These are phyloP conservation scores for Peromyscus maniculatus DNA, from an alignment of 2,113 vertebrate species.

Conservation along the genomic window DNA sequence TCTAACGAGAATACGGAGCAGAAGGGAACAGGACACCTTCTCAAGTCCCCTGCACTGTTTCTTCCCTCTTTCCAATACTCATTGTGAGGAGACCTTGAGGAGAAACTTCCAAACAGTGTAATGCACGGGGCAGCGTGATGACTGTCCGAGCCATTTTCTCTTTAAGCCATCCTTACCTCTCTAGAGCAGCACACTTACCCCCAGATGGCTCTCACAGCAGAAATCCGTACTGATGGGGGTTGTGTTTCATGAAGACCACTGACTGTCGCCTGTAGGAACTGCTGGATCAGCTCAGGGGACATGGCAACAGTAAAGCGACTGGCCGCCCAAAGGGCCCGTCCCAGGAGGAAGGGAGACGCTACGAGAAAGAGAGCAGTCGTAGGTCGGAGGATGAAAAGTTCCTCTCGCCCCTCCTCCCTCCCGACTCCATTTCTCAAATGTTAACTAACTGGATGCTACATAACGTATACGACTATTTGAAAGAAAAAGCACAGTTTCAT, in stretches of 20 bases:
- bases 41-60: not conserved
- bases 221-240: slow-evolving; percentile 97
- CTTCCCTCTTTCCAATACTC: not conserved
- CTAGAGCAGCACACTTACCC: slow-evolving; percentile 90
- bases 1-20: not conserved
- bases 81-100: not conserved
- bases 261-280: slow-evolving; percentile 98
- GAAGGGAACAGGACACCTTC: not conserved
- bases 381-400: fast-evolving
- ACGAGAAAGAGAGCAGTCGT: slow-evolving; percentile 75
- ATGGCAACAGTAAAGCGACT: slow-evolving; percentile 98
- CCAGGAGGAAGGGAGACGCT: slow-evolving; percentile 96
- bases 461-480: not conserved
- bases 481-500: not conserved
- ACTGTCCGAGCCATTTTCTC: not conserved
- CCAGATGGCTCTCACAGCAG: slow-evolving; percentile 98
- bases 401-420: too few species aligned
- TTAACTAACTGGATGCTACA: not conserved
- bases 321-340: slow-evolving; percentile 97
- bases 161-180: not conserved
- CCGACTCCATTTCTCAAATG: not conserved
- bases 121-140: not conserved
- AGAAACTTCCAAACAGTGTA: not conserved
- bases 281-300: slow-evolving; percentile 98
- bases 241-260: slow-evolving; percentile 97